phyloP scores from a whole-genome alignment of 2,113 vertebrate genomes.

The Carassius carassius region DNA sequence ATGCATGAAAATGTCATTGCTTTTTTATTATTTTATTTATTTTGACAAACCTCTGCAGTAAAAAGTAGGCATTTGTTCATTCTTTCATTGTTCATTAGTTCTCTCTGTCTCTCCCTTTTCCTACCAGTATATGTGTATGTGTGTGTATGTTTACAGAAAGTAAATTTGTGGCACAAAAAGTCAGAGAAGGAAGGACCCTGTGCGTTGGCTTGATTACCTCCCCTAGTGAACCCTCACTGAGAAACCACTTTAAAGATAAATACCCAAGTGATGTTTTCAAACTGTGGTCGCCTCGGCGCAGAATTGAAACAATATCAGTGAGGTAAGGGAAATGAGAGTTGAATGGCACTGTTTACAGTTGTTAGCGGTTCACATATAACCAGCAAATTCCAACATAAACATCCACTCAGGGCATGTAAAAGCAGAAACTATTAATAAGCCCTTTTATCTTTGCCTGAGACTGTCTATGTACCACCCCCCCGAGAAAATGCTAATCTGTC shows the following conservation, averaged over 20 bases:
- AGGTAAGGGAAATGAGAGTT: slow-evolving; percentile 83
- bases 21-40: neutral
- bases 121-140: slow-evolving; percentile 46
- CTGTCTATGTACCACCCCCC: slow-evolving; percentile 64
- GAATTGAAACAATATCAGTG: slow-evolving; percentile 80
- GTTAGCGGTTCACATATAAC: slow-evolving; percentile 82
- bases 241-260: slow-evolving; percentile 80
- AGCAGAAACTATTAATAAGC: slow-evolving; percentile 80
- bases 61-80: neutral
- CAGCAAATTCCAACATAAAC: slow-evolving; percentile 84
- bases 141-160: slow-evolving; percentile 70
- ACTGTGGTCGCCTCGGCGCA: slow-evolving; percentile 66
- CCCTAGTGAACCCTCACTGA: slow-evolving; percentile 70
- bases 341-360: slow-evolving; percentile 82
- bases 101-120: slow-evolving; percentile 19
- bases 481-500: slow-evolving; percentile 61
- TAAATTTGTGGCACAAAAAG: slow-evolving; percentile 67
- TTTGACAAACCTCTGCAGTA: neutral
- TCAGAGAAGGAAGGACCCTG: slow-evolving; percentile 71
- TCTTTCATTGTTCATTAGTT: neutral
- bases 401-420: slow-evolving; percentile 81
- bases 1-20: neutral
- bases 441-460: slow-evolving; percentile 77
- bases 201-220: slow-evolving; percentile 72
- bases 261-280: slow-evolving; percentile 74